phyloP scores from a whole-genome alignment of 2,888 invertebrate genomes.

The Melanophora roralis region DNA sequence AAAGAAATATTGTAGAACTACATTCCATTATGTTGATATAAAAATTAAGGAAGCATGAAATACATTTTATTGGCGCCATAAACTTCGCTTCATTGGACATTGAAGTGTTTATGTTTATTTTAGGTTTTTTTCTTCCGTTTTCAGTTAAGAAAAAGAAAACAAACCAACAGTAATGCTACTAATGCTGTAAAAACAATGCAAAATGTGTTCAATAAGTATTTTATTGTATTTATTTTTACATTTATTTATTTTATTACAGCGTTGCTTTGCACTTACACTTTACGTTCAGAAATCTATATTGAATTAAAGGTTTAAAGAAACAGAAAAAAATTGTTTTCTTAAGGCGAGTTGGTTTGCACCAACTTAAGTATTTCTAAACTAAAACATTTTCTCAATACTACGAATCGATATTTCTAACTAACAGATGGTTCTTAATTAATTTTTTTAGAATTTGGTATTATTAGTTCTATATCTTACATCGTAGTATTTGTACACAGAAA shows the following conservation, averaged over 20 bases:
- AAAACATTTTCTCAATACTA: too few relatives aligned
- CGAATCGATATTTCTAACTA: too few relatives aligned
- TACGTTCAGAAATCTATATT: too few relatives aligned
- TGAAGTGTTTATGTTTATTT: constrained; percentile 71
- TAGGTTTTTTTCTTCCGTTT: constrained; percentile 52
- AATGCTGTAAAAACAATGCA: neutral
- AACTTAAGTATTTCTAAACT: too few relatives aligned
- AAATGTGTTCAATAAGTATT: constrained; percentile 21
- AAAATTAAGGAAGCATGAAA: constrained; percentile 78
- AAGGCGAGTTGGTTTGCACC: too few relatives aligned
- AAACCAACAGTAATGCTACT: neutral
- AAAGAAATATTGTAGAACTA: constrained; percentile 43
- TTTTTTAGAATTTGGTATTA: too few relatives aligned
- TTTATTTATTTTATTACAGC: neutral
- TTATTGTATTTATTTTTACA: neutral
- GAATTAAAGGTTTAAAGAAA: too few relatives aligned
- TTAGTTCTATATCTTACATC: too few relatives aligned
- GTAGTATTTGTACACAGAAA: too few relatives aligned
- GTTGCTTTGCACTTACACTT: too few relatives aligned
- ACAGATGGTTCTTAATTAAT: too few relatives aligned
- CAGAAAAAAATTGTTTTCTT: too few relatives aligned
- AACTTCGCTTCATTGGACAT: constrained; percentile 75
- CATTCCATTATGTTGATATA: constrained; percentile 69
- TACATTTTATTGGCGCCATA: constrained; percentile 77
- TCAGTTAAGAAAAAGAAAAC: neutral